Evolutionary conservation across 2,888 invertebrate species (phyloP), one percentile per base, ranked within the genome.

Genomic region (Cremastinae sp.): DNA sequence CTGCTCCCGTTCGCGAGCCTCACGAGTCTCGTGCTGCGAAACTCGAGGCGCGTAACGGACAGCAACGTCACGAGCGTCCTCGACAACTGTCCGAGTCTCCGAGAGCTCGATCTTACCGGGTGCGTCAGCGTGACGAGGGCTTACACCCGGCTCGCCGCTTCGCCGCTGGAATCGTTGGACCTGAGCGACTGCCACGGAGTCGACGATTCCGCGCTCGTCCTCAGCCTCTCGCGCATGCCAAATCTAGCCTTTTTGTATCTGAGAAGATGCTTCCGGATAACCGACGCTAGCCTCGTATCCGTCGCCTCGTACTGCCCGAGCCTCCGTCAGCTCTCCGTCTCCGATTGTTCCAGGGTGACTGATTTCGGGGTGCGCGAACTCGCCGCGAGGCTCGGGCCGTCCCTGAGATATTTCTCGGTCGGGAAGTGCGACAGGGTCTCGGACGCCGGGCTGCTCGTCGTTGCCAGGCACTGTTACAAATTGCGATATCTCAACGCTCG

Each of bases 381-480:
- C 74, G 96, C 97, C 8, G 95, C 88, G 0, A 91, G 96, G 85
- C 90, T 98, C 20, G 97, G 97, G 0, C 95, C 96, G 0, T 96
- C 96, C n/a, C 90, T 98, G 79, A 93, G 97, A 14, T 98, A 98
- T 90, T 93, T 98, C 10, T 97, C 97, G 22, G 96, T 97, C 22
- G 97, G 97, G 16, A 98, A 98, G 90, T 98, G 98, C 90, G 96
- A 96, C 80, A 95, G 95, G 88, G 95, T 98, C 1, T 96, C 95
- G 41, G 98, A 98, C 87, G 96, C 96, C 0, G 97, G 97, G 0
- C 92, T 98, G 1, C 93, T 96, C 81, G 96, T 96, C 41, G 93
- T 98, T 5, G 97, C 97, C 0, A 92, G 96, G 43, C 93, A 96
- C 70, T 98, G 98, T 87, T 96, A 96, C 88, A 97, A 96, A 88